Evolutionary conservation across 2,888 invertebrate species (phyloP), one percentile per base, ranked within the genome.

Genomic region (Synergus japonicus): DNA sequence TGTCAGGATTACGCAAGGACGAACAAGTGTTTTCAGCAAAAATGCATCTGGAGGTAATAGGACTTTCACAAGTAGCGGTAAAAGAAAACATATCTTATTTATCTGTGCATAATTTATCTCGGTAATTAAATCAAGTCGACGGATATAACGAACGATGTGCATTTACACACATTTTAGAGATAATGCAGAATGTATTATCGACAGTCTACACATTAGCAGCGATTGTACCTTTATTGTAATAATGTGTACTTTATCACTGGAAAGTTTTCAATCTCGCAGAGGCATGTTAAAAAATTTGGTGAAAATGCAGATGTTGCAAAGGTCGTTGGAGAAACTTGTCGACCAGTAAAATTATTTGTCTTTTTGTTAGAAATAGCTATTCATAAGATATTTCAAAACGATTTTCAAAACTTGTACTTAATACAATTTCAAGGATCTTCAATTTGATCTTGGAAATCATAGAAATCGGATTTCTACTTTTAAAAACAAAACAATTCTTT

Each of bases 121-220:
- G 73, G 49, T 73, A 73, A 73, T 73, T 73, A 73, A 73, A 73
- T 73, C 73, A 73, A 73, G 49, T 73, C n/a, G 49, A 73, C 29
- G 37, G 49, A 37, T 54, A 73, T 37, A 73, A 67, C 13, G 12
- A 44, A 73, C 73, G 49, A 73, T 69, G 29, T 15, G 69, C 29
- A 15, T 37, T 15, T 9, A 15, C 49, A 69, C n/a, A 73, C 37
- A 37, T 54, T 73, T 73, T 37, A 73, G 9, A 54, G 49, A 60
- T 54, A 49, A 49, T 37, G n/a, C 49, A 73, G 29, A 69, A 49
- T 54, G 49, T 69, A 49, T n/a, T 41, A 8, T 60, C 29, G 29
- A 10, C 18, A 60, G 4, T 13, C 44, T 37, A 73, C 46, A 49
- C 54, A 37, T 73, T 54, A 73, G 37, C 49, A 1, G 37, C 29